phyloP scores from a whole-genome alignment of 2,888 invertebrate genomes.

The Hemistola chrysoprasaria region DNA sequence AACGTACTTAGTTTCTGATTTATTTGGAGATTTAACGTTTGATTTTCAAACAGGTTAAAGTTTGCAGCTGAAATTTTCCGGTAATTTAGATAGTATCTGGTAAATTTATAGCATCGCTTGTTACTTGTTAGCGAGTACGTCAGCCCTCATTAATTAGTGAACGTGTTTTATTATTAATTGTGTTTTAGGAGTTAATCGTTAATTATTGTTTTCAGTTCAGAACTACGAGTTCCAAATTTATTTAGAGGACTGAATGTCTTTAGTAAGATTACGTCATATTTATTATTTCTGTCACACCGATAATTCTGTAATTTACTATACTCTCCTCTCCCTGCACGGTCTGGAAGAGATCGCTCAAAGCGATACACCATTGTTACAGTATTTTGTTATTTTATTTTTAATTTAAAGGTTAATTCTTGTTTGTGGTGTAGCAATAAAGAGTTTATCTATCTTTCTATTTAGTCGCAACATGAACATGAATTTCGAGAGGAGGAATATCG shows the following conservation, averaged over 20 bases:
- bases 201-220: not conserved
- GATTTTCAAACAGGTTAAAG: slow-evolving; percentile 27
- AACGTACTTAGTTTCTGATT: slow-evolving; percentile 3
- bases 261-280: too few species aligned
- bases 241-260: not conserved
- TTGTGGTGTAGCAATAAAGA: too few species aligned
- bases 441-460: too few species aligned
- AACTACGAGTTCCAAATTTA: too few species aligned
- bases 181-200: slow-evolving; percentile 9
- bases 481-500: slow-evolving; percentile 34
- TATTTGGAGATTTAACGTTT: slow-evolving; percentile 19
- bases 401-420: too few species aligned
- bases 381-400: slow-evolving; percentile 3
- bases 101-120: slow-evolving; percentile 27
- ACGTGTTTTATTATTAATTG: slow-evolving; percentile 10
- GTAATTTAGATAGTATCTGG: slow-evolving; percentile 30
- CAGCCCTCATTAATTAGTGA: slow-evolving; percentile 21
- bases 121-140: slow-evolving; percentile 22
- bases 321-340: too few species aligned
- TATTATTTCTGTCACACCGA: too few species aligned
- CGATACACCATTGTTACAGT: too few species aligned
- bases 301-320: too few species aligned
- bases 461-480: slow-evolving; percentile 6
- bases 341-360: too few species aligned
- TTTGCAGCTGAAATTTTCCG: slow-evolving; percentile 26